Percentiles rank a stretch among this genome's conserved stretches.
Conservation (phyloP, 2,113 vertebrate genomes). For the Paratilapia polleni region DNA sequence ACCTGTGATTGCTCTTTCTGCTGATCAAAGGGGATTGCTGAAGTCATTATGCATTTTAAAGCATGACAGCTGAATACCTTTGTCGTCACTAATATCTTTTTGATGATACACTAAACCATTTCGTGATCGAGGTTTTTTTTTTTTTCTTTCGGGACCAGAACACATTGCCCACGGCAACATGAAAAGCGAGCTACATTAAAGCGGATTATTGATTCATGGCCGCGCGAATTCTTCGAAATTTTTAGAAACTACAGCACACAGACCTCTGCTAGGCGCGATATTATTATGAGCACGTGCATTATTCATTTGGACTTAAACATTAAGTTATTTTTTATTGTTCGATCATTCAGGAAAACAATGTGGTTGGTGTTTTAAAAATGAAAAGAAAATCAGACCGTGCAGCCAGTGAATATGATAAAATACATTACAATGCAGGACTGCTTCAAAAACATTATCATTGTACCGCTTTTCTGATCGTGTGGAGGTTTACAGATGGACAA, state of each 20-base stretch:
- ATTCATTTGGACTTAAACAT: neutral
- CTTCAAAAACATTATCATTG: neutral
- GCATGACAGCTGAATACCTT: conserved; percentile 64
- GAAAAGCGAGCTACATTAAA: neutral
- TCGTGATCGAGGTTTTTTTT: conserved; percentile 17
- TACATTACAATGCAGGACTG: neutral
- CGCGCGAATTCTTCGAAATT: neutral
- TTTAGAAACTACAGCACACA: neutral
- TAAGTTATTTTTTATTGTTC: neutral
- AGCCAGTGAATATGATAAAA: neutral
- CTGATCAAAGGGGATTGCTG: conserved; percentile 55
- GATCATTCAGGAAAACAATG: neutral
- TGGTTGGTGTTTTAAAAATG: neutral
- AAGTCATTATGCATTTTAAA: conserved; percentile 48
- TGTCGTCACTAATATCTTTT: conserved; percentile 63
- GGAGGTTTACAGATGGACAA: neutral
- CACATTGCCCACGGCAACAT: conserved; percentile 30
- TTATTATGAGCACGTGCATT: no score
- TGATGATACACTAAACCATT: conserved; percentile 67
- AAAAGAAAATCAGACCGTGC: neutral
- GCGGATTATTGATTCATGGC: neutral
- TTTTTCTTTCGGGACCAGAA: conserved; percentile 12
- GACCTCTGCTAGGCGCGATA: neutral
- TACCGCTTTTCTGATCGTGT: neutral
- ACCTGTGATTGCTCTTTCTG: conserved; percentile 67